These are phyloP conservation scores for Xerus inauris DNA, from an alignment of 2,113 vertebrate species.

Conservation along the genomic window DNA sequence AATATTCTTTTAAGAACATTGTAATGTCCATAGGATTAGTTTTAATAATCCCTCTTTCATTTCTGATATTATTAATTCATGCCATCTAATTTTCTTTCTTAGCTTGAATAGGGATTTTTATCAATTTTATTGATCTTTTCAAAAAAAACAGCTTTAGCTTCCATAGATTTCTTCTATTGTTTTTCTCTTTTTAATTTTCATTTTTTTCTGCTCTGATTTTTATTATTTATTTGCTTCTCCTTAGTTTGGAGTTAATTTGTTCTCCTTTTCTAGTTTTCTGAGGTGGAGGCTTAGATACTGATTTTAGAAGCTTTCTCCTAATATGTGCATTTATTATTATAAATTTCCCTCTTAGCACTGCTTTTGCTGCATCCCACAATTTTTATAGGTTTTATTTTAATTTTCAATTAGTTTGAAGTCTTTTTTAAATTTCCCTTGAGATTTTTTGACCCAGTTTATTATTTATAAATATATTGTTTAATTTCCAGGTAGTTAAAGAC, in stretches of 20 bases:
- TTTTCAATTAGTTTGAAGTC: not conserved
- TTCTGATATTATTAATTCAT: conserved; percentile 26
- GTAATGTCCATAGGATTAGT: not conserved
- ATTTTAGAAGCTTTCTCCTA: conserved; percentile 26
- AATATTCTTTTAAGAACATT: not conserved
- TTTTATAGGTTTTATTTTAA: not conserved
- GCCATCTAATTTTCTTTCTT: not conserved
- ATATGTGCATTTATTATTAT: not conserved
- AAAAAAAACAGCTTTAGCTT: conserved; percentile 19
- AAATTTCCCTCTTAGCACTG: not conserved
- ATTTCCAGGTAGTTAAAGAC: not conserved
- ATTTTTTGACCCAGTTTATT: not conserved
- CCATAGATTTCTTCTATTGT: conserved; percentile 3
- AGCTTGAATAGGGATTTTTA: not conserved
- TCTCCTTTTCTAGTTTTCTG: not conserved
- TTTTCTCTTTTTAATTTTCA: not conserved
- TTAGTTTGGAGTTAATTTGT: conserved; percentile 14
- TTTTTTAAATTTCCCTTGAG: not conserved
- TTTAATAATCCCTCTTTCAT: not conserved
- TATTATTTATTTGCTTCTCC: conserved; percentile 28
- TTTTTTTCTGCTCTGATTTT: conserved; percentile 22
- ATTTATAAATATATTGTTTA: not conserved
- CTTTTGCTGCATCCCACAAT: not conserved
- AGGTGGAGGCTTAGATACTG: not conserved
- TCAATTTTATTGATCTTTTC: not conserved